These are phyloP conservation scores for Agrenia bidenticulata DNA, from an alignment of 2,888 invertebrate genomes.

Conservation along the genomic window DNA sequence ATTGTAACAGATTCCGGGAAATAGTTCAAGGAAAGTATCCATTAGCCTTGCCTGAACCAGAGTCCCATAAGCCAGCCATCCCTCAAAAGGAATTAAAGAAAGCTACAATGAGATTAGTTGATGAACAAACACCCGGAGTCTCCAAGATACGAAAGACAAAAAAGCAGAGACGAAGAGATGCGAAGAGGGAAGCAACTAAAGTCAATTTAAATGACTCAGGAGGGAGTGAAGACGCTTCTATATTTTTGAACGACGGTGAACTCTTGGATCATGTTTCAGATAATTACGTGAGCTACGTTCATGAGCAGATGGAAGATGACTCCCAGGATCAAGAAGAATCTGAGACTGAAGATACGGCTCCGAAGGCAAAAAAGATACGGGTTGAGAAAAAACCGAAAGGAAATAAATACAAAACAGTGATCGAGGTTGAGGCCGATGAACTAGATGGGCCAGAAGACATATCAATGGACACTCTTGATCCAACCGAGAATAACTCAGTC, in stretches of 20 bases:
- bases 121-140: conserved; percentile 26
- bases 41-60: conserved; percentile 57
- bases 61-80: conserved; percentile 33
- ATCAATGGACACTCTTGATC: too few species aligned
- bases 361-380: conserved; percentile 35
- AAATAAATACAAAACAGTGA: conserved; percentile 36
- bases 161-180: conserved; percentile 30
- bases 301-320: conserved; percentile 31
- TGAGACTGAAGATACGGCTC: conserved; percentile 30
- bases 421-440: conserved; percentile 28
- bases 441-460: not conserved
- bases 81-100: conserved; percentile 35
- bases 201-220: conserved; percentile 17
- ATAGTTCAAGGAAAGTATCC: conserved; percentile 68
- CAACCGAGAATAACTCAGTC: too few species aligned
- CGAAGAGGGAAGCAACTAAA: conserved; percentile 4
- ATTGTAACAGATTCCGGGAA: conserved; percentile 62
- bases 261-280: conserved; percentile 42
- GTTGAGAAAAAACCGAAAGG: conserved; percentile 54
- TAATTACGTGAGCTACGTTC: conserved; percentile 47
- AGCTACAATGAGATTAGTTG: conserved; percentile 39
- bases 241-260: conserved; percentile 38
- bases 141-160: conserved; percentile 34
- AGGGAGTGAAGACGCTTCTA: conserved; percentile 38
- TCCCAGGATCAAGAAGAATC: conserved; percentile 3